Percentiles rank a stretch among this genome's conserved stretches.
Conservation (phyloP, 2,113 vertebrate genomes). For the Anarrhichthys ocellatus region DNA sequence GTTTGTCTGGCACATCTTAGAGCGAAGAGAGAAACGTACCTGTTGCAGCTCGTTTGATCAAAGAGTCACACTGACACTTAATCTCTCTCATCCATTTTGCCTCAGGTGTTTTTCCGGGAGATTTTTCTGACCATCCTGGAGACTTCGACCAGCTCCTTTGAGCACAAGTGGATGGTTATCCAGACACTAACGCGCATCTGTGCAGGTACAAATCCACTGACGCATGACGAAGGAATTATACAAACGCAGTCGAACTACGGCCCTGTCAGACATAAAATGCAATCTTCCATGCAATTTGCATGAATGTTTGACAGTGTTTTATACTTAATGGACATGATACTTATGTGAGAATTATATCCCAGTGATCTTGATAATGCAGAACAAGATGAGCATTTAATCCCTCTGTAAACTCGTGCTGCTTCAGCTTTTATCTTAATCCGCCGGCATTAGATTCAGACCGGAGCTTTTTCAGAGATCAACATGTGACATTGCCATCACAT, state of each 20-base stretch:
- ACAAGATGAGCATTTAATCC: not conserved
- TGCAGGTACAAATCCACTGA: conserved; percentile 86
- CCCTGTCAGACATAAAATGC: not conserved
- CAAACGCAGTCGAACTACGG: not conserved
- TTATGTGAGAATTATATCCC: not conserved
- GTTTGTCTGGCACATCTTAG: no score
- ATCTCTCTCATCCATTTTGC: not conserved
- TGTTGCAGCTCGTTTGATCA: not conserved
- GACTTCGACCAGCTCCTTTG: conserved; percentile 96
- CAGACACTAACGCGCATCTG: conserved; percentile 98
- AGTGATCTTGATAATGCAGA: not conserved
- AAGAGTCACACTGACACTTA: not conserved
- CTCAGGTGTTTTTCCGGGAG: conserved; percentile 97
- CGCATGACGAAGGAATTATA: not conserved
- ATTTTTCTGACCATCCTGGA: conserved; percentile 98
- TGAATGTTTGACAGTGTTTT: not conserved
- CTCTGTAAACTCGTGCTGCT: not conserved
- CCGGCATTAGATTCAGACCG: not conserved
- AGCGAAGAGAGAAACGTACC: not conserved
- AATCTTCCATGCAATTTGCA: not conserved
- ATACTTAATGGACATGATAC: not conserved
- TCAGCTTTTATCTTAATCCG: not conserved
- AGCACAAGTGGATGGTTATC: conserved; percentile 99
- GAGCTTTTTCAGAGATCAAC: not conserved
- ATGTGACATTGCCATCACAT: not conserved